Conservation (phyloP, 2,888 invertebrate species). For the Corbicula japonica region DNA sequence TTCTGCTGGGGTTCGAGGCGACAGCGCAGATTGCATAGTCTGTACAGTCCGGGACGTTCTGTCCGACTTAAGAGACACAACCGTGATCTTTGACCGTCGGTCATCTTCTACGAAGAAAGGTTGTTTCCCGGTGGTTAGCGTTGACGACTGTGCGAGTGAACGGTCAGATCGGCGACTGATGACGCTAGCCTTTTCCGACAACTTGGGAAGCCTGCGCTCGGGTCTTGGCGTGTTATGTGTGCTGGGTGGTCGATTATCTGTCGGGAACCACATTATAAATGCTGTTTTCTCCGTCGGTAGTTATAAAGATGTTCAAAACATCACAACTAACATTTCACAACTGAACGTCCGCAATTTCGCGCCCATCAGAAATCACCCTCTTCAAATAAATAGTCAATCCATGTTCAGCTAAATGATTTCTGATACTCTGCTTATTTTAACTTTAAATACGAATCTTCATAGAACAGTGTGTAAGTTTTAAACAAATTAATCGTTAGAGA, state of each 20-base stretch:
- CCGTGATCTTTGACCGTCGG: slow-evolving; percentile 58
- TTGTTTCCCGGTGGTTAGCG: slow-evolving; percentile 9
- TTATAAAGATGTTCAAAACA: background rate
- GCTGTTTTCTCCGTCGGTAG: background rate
- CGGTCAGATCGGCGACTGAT: slow-evolving; percentile 4
- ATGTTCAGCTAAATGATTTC: no score
- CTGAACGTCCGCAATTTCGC: no score
- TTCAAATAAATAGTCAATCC: no score
- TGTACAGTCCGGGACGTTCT: slow-evolving; percentile 63
- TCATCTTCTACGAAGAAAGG: slow-evolving; percentile 58
- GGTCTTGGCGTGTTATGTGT: slow-evolving; percentile 34
- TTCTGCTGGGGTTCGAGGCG: slow-evolving; percentile 18
- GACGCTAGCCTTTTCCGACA: slow-evolving; percentile 20
- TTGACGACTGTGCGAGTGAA: slow-evolving; percentile 14
- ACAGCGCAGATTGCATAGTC: slow-evolving; percentile 51
- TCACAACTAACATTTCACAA: background rate
- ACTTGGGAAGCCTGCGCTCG: slow-evolving; percentile 35
- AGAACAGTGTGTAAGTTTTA: slow-evolving; percentile 11
- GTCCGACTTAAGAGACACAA: slow-evolving; percentile 59
- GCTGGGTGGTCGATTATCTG: slow-evolving; percentile 37
- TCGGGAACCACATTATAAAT: slow-evolving; percentile 41
- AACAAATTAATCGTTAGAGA: slow-evolving; percentile 4
- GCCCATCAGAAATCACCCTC: no score
- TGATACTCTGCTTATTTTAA: no score
- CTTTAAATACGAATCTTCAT: no score